Evolutionary conservation across 1,140 invertebrate species (phyloP), one percentile per base, ranked within the genome.

Genomic region (Oscheius sp.): DNA sequence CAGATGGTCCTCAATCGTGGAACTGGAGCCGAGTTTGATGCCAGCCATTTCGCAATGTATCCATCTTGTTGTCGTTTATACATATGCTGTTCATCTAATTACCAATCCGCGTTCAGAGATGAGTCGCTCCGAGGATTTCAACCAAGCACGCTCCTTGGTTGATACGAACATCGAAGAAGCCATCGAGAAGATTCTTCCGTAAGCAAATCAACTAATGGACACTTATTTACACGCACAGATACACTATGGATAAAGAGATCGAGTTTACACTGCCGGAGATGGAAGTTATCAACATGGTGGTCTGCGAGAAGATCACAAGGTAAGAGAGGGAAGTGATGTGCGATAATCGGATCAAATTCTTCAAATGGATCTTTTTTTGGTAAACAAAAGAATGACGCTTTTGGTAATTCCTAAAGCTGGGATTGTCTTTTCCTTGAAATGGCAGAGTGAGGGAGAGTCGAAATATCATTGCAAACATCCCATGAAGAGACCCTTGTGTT

Each of bases 251-350:
- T 10, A 59, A 74, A 13, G 72, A 52, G 18, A 62, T 35, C 0
- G 72, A 74, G 23, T 61, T 55, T 34, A 52, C 49, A 20, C 52
- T 62, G 10, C 28, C 38, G 7, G 72, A 74, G 61, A 74, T 74
- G 72, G 35, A 67, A 45, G 36, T 26, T 15, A 31, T 74, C n/a
- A 67, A 66, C 20, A 74, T 67, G 59, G 45, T 67, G 32, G 36
- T 74, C 2, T 55, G 31, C 20, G 72, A 74, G 61, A 74, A 68
- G 32, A 7, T 74, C n/a, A 74, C 72, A 4, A 74, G 72, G 72
- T 74, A 31, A 23, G 20, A 46, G n/a, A 20, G 26, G 15, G 28
- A 1, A 42, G 38, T 42, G 38, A 42, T 58, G 26, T n/a, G 7
- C 7, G 2, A 35, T 29, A 45, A 0, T 28, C 13, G 1, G n/a